phyloP scores from a whole-genome alignment of 2,888 invertebrate species.

The Troides aeacus region DNA sequence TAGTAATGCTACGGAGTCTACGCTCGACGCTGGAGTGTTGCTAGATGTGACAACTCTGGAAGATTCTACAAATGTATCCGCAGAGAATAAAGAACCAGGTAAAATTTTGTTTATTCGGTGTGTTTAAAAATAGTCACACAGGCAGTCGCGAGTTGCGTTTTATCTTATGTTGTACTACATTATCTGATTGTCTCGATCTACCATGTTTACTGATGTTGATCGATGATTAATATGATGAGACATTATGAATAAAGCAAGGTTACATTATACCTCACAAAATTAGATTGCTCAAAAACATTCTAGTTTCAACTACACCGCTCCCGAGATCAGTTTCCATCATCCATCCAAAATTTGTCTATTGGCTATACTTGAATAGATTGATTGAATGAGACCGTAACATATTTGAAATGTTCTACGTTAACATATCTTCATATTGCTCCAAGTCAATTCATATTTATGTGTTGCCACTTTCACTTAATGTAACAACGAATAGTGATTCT shows the following conservation, averaged over 20 bases:
- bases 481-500: too few species aligned
- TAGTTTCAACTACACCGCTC: too few species aligned
- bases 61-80: constrained; percentile 46
- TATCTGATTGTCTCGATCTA: constrained; percentile 43
- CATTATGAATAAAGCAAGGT: not conserved
- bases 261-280: not conserved
- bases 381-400: too few species aligned
- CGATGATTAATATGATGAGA: constrained; percentile 42
- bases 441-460: too few species aligned
- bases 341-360: too few species aligned
- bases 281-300: too few species aligned
- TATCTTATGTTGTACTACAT: constrained; percentile 20
- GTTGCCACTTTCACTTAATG: too few species aligned
- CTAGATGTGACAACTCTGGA: constrained; percentile 67
- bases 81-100: constrained; percentile 65
- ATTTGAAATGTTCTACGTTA: too few species aligned
- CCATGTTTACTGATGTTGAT: constrained; percentile 52
- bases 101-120: constrained; percentile 34
- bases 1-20: constrained; percentile 68
- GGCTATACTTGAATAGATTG: too few species aligned
- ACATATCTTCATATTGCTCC: too few species aligned
- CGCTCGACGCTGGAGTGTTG: constrained; percentile 67
- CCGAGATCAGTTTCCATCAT: too few species aligned
- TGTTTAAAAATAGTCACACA: constrained; percentile 17
- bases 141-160: constrained; percentile 2